These are phyloP conservation scores for Lacanobia oleracea DNA, from an alignment of 2,888 invertebrate genomes.

Conservation along the genomic window DNA sequence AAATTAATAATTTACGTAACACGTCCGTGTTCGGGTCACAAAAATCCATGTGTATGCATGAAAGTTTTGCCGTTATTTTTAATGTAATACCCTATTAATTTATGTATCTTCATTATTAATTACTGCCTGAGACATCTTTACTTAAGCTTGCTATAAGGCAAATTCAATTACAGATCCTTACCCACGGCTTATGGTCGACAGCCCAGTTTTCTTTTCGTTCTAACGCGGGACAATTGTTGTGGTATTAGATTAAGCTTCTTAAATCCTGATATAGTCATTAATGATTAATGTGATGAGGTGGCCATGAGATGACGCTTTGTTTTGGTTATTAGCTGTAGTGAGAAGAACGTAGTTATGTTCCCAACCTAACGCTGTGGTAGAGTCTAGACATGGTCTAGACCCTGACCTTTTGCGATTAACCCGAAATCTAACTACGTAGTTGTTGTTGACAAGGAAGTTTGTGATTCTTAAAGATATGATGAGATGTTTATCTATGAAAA, in stretches of 20 bases:
- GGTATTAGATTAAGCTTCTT: constrained; percentile 22
- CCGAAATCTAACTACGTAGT: no score
- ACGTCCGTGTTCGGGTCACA: no score
- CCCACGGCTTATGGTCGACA: constrained; percentile 26
- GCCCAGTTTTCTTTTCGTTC: constrained; percentile 12
- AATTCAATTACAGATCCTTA: constrained; percentile 21
- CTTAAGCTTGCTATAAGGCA: constrained; percentile 2
- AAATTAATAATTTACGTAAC: no score
- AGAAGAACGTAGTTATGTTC: no score
- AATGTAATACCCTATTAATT: constrained; percentile 16
- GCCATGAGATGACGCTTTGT: not conserved
- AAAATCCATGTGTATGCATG: no score
- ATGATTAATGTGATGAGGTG: not conserved
- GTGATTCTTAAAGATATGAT: no score
- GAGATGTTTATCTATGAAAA: no score
- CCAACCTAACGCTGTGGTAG: no score
- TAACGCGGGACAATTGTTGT: constrained; percentile 11
- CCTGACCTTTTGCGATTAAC: no score
- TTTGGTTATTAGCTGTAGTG: not conserved
- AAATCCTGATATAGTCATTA: constrained; percentile 2
- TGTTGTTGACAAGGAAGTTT: no score
- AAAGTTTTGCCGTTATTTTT: not conserved
- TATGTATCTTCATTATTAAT: not conserved
- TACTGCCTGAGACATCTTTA: not conserved
- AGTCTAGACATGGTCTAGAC: no score